These are phyloP conservation scores for Trissoscelio sp. DNA, from an alignment of 2,888 invertebrate species.

Conservation along the genomic window DNA sequence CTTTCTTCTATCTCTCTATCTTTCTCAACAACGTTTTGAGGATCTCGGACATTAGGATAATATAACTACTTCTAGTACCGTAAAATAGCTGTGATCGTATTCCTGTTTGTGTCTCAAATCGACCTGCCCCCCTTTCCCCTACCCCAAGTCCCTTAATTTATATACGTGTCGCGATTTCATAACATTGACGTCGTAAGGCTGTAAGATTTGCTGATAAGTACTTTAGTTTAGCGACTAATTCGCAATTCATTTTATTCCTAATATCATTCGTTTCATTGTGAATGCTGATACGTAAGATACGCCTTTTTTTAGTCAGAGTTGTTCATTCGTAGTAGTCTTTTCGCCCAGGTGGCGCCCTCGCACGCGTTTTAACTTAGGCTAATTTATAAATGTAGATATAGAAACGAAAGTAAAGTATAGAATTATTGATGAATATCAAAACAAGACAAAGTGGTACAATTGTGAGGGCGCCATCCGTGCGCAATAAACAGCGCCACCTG, in stretches of 20 bases:
- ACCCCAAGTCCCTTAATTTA: constrained; percentile 42
- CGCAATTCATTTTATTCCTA: constrained; percentile 29
- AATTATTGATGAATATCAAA: constrained; percentile 16
- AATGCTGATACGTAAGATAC: constrained; percentile 68
- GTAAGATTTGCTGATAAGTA: constrained; percentile 50
- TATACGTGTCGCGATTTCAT: constrained; percentile 40
- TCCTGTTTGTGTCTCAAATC: constrained; percentile 66
- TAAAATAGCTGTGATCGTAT: constrained; percentile 82
- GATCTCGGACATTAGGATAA: constrained; percentile 63
- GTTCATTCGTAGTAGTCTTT: too few species aligned
- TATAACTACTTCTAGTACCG: constrained; percentile 71
- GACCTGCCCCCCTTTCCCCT: neutral
- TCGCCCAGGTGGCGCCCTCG: too few species aligned
- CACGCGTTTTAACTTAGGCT: too few species aligned
- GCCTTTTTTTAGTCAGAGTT: constrained; percentile 44
- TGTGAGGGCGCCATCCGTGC: constrained; percentile 18
- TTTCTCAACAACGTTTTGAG: constrained; percentile 45
- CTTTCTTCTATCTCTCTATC: constrained; percentile 37
- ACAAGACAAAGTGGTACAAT: constrained; percentile 9
- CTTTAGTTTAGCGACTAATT: constrained; percentile 43
- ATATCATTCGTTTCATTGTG: constrained; percentile 17
- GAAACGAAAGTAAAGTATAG: constrained; percentile 21
- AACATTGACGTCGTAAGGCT: constrained; percentile 45
- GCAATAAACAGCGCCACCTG: constrained; percentile 16
- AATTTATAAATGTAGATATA: too few species aligned